Evolutionary conservation across 37 sponge, comb jelly and placozoan species (phyloP).

Genomic region (Beroe forskalii): DNA sequence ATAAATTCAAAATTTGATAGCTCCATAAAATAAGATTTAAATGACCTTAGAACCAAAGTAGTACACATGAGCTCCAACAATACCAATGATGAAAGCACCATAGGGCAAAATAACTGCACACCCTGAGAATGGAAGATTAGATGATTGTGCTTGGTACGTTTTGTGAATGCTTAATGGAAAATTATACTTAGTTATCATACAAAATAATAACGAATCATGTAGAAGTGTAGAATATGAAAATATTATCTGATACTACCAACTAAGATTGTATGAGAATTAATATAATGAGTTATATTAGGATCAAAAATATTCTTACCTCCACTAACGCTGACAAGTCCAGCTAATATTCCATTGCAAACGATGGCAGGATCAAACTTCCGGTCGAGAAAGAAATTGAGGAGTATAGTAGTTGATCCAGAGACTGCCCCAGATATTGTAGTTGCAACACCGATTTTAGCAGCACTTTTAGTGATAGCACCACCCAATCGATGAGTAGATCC

Average conservation of each 20-base stretch:
- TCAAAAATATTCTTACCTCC: too few relatives aligned
- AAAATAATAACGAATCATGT: not conserved
- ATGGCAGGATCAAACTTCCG: slow-evolving; percentile 20
- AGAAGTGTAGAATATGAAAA: too few relatives aligned
- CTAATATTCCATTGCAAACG: slow-evolving; percentile 60
- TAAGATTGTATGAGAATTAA: too few relatives aligned
- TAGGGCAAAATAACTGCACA: slow-evolving; percentile 31
- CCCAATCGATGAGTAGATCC: slow-evolving; percentile 25
- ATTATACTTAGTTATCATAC: not conserved
- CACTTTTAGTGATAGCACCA: not conserved
- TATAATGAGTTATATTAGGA: too few relatives aligned
- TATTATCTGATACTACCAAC: too few relatives aligned
- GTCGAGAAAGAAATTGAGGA: slow-evolving; percentile 58
- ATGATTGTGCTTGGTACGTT: not conserved
- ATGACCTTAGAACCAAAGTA: slow-evolving; percentile 63
- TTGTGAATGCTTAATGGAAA: too few relatives aligned
- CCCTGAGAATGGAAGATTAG: not conserved
- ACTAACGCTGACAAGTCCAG: slow-evolving; percentile 30
- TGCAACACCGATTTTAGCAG: slow-evolving; percentile 49
- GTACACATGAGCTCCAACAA: slow-evolving; percentile 63
- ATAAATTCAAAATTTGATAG: too few relatives aligned
- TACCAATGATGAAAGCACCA: slow-evolving; percentile 10
- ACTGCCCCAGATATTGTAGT: slow-evolving; percentile 1
- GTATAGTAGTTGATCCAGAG: slow-evolving; percentile 41
- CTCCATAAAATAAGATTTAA: too few relatives aligned